Percentiles rank a stretch among this genome's conserved stretches.
phyloP scores from a whole-genome alignment of 92 coral and sea anemone genomes.

The Porites cylindrica region DNA sequence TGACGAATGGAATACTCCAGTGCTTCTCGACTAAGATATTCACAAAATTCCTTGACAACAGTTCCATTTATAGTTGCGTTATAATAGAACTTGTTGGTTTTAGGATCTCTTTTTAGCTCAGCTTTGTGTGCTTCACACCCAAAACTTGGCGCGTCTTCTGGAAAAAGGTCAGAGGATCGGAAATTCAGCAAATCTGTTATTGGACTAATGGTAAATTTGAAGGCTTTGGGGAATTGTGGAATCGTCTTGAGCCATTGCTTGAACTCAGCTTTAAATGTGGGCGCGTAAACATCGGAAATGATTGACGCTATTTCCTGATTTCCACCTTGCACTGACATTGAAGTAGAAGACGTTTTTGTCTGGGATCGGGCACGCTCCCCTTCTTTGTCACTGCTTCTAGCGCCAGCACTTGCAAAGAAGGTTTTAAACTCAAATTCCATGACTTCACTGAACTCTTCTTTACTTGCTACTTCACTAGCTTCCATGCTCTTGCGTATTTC shows the following conservation, averaged over 20 bases:
- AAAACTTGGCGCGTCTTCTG: constrained; percentile 49
- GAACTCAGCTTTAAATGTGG: constrained; percentile 38
- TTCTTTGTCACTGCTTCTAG: background rate
- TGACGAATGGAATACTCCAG: constrained; percentile 35
- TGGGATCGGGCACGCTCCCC: constrained; percentile 7
- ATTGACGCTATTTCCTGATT: constrained; percentile 39
- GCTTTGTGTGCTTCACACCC: constrained; percentile 66
- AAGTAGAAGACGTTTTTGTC: constrained; percentile 36
- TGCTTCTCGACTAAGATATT: constrained; percentile 35
- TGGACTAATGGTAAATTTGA: constrained; percentile 42
- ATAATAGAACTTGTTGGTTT: constrained; percentile 22
- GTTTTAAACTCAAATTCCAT: constrained; percentile 45
- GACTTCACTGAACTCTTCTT: constrained; percentile 28
- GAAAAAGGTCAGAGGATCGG: constrained; percentile 44
- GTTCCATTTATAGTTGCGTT: constrained; percentile 30
- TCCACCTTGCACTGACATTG: constrained; percentile 46
- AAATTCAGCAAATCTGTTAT: constrained; percentile 51
- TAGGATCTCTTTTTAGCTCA: constrained; percentile 4
- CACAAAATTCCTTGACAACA: constrained; percentile 29
- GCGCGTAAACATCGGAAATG: constrained; percentile 45
- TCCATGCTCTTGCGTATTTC: constrained; percentile 52
- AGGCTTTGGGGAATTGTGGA: constrained; percentile 60
- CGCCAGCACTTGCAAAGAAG: constrained; percentile 50
- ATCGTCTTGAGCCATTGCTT: constrained; percentile 63
- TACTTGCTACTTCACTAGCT: constrained; percentile 23